Evolutionary conservation across 35 echinoderm and acorn worm genomes (phyloP).

Genomic region (Apostichopus californicus): DNA sequence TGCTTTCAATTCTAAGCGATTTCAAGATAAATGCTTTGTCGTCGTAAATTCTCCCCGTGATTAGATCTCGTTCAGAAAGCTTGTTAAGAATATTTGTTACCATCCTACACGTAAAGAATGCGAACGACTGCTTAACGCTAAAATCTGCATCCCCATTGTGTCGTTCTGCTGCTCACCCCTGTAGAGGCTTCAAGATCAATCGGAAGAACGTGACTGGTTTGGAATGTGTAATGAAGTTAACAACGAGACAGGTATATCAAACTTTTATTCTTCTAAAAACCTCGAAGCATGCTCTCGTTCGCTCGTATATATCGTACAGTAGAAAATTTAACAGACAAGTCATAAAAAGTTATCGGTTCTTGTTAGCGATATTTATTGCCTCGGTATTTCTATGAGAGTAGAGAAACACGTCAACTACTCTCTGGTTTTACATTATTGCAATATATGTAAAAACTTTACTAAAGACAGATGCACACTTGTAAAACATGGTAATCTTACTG

Average conservation of each 20-base stretch:
- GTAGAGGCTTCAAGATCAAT: neutral
- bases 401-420: no score
- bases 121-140: neutral
- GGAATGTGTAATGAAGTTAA: constrained; percentile 39
- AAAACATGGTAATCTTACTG: no score
- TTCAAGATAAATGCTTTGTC: neutral
- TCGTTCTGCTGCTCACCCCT: neutral
- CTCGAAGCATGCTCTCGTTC: no score
- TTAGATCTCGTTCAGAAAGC: neutral
- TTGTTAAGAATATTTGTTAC: neutral
- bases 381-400: no score
- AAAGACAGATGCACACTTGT: no score
- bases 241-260: constrained; percentile 9
- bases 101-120: neutral
- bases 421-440: no score
- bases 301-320: no score
- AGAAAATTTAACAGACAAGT: no score
- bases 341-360: neutral
- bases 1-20: neutral
- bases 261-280: neutral
- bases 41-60: constrained; percentile 2
- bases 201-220: neutral
- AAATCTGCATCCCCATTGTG: neutral
- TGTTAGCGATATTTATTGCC: neutral
- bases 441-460: no score